These are phyloP conservation scores for Pelobates cultripes DNA, from an alignment of 2,797 vertebrate species.

Conservation along the genomic window DNA sequence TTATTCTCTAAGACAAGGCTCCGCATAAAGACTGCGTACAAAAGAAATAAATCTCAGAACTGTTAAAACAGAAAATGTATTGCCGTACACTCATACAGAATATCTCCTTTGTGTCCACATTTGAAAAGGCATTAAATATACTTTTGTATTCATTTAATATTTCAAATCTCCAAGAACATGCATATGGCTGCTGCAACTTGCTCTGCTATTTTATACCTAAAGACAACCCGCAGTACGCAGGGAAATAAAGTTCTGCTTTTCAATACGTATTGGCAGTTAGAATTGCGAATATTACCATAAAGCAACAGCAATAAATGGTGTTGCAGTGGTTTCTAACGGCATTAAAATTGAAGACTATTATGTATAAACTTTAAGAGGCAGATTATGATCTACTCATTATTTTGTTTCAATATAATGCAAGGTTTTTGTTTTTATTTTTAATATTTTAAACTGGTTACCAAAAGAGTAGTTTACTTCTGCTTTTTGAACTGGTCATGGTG, in stretches of 20 bases:
- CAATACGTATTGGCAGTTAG: neutral
- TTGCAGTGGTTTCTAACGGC: no score
- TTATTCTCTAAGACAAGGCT: slow-evolving; percentile 19
- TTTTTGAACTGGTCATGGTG: no score
- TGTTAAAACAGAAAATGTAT: slow-evolving; percentile 11
- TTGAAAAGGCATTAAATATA: slow-evolving; percentile 5
- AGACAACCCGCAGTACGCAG: neutral
- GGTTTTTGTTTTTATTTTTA: no score
- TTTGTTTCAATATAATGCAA: no score
- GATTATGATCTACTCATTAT: no score
- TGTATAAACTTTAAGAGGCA: no score
- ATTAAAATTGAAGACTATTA: no score
- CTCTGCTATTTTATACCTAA: neutral
- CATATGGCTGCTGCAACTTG: neutral
- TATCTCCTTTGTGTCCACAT: slow-evolving; percentile 11
- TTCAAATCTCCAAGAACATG: slow-evolving; percentile 2
- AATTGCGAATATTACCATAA: no score
- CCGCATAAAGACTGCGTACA: slow-evolving; percentile 10
- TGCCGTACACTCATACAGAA: neutral
- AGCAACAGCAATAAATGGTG: no score
- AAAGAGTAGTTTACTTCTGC: no score
- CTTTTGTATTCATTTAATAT: slow-evolving; percentile 4
- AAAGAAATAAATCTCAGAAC: slow-evolving; percentile 36
- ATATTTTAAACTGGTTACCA: no score
- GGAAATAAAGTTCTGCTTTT: neutral